These are phyloP conservation scores for Dicycla oo DNA, from an alignment of 2,888 invertebrate genomes.

Conservation along the genomic window DNA sequence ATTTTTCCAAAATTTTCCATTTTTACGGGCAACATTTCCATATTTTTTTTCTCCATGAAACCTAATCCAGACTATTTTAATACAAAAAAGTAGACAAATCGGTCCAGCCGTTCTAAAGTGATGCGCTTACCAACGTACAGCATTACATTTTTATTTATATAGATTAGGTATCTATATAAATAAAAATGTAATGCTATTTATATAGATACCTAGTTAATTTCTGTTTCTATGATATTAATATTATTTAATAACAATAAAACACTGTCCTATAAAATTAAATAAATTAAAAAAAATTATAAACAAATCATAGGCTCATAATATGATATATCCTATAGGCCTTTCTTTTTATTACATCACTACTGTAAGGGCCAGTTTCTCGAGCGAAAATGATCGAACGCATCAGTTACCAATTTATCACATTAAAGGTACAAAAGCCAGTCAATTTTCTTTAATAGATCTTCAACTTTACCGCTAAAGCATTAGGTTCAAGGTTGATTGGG, in stretches of 20 bases:
- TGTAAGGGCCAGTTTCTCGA: background rate
- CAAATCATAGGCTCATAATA: background rate
- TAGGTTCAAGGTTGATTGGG: too few species aligned
- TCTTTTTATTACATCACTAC: background rate
- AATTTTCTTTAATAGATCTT: too few species aligned
- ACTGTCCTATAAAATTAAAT: background rate
- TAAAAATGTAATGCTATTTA: too few species aligned
- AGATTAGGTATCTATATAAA: too few species aligned
- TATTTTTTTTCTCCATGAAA: background rate
- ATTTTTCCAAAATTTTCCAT: background rate
- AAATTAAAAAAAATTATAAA: background rate
- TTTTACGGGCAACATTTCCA: background rate
- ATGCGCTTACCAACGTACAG: background rate
- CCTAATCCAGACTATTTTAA: background rate
- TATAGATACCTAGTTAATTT: background rate
- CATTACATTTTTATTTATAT: too few species aligned
- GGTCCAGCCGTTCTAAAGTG: background rate
- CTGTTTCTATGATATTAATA: background rate
- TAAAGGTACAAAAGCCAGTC: too few species aligned
- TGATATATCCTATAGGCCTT: slow-evolving; percentile 5
- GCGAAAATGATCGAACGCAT: background rate
- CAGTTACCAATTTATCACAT: too few species aligned
- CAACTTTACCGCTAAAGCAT: too few species aligned
- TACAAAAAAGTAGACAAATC: background rate
- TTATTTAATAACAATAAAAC: too few species aligned